Evolutionary conservation across 1,140 invertebrate species (phyloP).

Genomic region (Rhagoletis pomonella): DNA sequence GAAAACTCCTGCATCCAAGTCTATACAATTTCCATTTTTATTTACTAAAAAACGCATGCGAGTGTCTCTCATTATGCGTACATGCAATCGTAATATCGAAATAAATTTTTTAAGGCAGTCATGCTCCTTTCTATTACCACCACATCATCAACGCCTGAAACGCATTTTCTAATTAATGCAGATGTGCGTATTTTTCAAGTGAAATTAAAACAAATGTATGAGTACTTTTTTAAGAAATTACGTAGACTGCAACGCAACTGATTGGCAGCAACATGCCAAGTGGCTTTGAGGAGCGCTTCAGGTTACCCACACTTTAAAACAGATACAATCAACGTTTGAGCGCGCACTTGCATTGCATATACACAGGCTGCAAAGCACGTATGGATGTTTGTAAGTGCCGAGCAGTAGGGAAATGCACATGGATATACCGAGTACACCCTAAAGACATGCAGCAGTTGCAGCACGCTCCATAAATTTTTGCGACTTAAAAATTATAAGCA

Average conservation of each 20-base stretch:
- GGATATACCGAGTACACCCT: not conserved
- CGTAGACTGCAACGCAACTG: not conserved
- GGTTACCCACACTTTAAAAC: not conserved
- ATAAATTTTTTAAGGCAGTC: no score
- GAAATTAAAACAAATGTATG: no score
- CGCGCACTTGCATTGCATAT: slow-evolving; percentile 19
- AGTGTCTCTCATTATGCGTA: no score
- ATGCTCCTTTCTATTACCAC: no score
- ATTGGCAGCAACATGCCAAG: not conserved
- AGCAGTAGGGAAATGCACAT: not conserved
- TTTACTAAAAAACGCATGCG: no score
- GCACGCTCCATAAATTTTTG: not conserved
- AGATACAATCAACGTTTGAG: not conserved
- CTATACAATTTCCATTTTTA: no score
- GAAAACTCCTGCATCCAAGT: no score
- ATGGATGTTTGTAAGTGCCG: not conserved
- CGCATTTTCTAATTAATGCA: slow-evolving; percentile 36
- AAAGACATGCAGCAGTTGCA: not conserved
- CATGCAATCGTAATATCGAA: no score
- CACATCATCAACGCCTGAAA: not conserved
- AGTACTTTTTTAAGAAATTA: not conserved
- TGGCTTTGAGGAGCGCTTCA: not conserved
- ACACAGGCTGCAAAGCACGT: not conserved
- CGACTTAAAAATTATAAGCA: not conserved
- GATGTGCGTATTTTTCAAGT: slow-evolving; percentile 24